Conservation (phyloP, 2,888 invertebrate genomes). For the Hymenopus coronatus region DNA sequence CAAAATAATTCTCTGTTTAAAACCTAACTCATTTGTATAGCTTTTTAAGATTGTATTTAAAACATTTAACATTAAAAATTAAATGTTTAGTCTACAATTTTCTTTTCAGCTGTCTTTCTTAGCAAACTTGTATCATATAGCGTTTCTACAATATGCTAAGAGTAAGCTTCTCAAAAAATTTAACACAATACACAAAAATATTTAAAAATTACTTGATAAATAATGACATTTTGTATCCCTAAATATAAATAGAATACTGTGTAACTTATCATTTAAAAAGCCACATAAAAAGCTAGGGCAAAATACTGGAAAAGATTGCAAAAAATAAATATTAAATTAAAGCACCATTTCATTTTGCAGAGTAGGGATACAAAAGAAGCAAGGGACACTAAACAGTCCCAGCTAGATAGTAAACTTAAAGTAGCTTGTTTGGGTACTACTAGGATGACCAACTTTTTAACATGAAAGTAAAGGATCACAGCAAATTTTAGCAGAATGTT, state of each 20-base stretch:
- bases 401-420: no score
- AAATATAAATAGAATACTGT: not conserved
- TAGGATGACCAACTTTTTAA: no score
- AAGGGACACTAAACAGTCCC: not conserved
- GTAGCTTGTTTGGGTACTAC: no score
- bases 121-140: no score
- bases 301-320: not conserved
- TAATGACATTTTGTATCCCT: not conserved
- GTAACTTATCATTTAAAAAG: not conserved
- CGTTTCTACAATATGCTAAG: not conserved
- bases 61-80: no score
- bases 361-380: not conserved
- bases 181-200: not conserved
- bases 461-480: no score
- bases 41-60: no score
- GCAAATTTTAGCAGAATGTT: no score
- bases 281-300: not conserved
- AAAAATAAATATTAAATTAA: not conserved
- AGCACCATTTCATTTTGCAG: not conserved
- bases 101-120: no score
- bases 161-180: not conserved
- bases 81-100: no score
- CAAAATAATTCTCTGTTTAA: no score
- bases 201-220: not conserved
- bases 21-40: no score